Evolutionary conservation across 2,888 invertebrate species (phyloP).

Genomic region (Eurytoma californica): DNA sequence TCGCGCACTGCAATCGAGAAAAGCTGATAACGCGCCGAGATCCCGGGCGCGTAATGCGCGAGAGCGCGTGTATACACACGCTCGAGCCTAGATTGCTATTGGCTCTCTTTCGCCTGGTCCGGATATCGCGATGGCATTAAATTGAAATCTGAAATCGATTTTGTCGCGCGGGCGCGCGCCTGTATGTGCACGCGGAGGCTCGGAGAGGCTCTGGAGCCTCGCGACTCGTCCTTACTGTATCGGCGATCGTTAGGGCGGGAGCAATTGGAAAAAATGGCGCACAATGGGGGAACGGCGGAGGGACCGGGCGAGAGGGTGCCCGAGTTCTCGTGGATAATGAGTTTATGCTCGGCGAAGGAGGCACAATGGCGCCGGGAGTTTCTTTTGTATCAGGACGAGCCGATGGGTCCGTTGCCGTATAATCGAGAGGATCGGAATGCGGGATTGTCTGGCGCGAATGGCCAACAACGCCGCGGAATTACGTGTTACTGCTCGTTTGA

Average conservation of each 20-base stretch:
- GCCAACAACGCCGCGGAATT: conserved; percentile 4
- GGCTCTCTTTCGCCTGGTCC: conserved; percentile 40
- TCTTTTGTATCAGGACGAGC: neutral
- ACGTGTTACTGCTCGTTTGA: conserved; percentile 27
- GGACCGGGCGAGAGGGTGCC: neutral
- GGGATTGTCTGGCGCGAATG: conserved; percentile 25
- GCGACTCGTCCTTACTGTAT: neutral
- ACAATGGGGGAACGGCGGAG: neutral
- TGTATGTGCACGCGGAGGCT: neutral
- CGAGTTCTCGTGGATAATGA: conserved; percentile 32
- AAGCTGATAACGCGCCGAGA: conserved; percentile 63
- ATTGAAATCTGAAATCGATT: conserved; percentile 72
- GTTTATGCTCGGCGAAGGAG: conserved; percentile 21
- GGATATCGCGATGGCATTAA: conserved; percentile 68
- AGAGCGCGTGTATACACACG: conserved; percentile 14
- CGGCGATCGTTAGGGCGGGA: neutral
- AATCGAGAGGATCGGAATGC: conserved; percentile 1
- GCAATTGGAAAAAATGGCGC: conserved; percentile 13
- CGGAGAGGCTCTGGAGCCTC: neutral
- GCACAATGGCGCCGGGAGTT: neutral
- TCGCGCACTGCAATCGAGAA: conserved; percentile 45
- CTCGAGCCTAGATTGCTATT: conserved; percentile 23
- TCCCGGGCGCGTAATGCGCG: conserved; percentile 63
- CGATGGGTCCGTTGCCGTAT: neutral
- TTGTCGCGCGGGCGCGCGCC: conserved; percentile 31